Evolutionary conservation across 2,888 invertebrate genomes (phyloP).

Genomic region (Andrena minutula): DNA sequence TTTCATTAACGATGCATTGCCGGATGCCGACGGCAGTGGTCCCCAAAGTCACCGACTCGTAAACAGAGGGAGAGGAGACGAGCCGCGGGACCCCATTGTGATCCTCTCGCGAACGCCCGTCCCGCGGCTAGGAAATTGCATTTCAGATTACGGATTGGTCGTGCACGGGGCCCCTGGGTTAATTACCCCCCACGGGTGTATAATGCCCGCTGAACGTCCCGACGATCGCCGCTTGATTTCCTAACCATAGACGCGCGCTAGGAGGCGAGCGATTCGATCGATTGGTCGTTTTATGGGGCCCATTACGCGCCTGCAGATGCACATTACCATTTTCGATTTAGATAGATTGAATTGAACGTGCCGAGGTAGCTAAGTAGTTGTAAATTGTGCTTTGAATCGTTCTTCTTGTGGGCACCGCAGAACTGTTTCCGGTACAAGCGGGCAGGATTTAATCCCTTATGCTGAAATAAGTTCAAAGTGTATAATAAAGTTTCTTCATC

Average conservation of each 20-base stretch:
- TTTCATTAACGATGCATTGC: slow-evolving; percentile 79
- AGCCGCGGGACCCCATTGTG: slow-evolving; percentile 49
- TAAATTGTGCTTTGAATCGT: slow-evolving; percentile 52
- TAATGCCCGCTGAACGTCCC: neutral
- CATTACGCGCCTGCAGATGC: slow-evolving; percentile 26
- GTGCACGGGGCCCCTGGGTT: slow-evolving; percentile 19
- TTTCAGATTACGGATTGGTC: slow-evolving; percentile 53
- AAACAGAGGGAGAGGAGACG: slow-evolving; percentile 64
- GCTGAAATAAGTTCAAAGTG: too few relatives aligned
- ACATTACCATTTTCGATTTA: slow-evolving; percentile 68
- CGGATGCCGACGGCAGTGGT: slow-evolving; percentile 72
- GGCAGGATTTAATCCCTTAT: too few relatives aligned
- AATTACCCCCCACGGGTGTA: slow-evolving; percentile 11
- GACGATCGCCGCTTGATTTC: neutral
- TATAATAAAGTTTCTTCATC: too few relatives aligned
- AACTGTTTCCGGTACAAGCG: too few relatives aligned
- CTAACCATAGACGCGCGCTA: neutral
- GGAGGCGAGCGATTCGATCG: neutral
- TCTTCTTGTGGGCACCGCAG: neutral
- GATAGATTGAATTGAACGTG: neutral
- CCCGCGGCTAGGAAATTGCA: slow-evolving; percentile 62
- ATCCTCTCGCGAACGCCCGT: slow-evolving; percentile 18
- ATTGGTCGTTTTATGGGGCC: slow-evolving; percentile 14
- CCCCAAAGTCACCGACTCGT: slow-evolving; percentile 76
- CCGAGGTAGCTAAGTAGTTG: slow-evolving; percentile 31